Evolutionary conservation across 2,797 vertebrate species (phyloP), one percentile per base, ranked within the genome.

Genomic region (Columba guinea): DNA sequence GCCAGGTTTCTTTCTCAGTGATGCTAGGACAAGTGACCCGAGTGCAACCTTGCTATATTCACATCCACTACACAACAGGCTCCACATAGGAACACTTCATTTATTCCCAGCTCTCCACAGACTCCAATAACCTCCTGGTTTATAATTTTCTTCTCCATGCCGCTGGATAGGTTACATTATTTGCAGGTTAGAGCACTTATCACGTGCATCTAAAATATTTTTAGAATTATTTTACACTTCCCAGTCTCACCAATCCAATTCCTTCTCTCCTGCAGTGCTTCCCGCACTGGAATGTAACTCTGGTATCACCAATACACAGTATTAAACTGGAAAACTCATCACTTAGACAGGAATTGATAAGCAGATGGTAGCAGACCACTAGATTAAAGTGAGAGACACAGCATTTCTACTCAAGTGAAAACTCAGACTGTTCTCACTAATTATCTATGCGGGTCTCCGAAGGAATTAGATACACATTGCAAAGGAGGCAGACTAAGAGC

Each of bases 321-420:
- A 35, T 12, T 84, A 65, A 84, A 88, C 13, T 52, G 24, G 41
- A 94, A 84, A 85, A 52, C 51, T 64, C 51, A 88, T 58, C 69
- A 82, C 37, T 6, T 6, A 78, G 83, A 35, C 0, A 2, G 56
- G 52, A 95, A 90, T 3, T 84, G 81, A 93, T 67, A 92, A 71
- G 74, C 70, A 90, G 90, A 93, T 86, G 74, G 88, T 93, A 83
- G 70, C 12, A 93, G 87, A 53, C 48, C 78, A 87, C 48, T 65
- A 92, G 65, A 89, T 69, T 82, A 93, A 94, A 95, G 39, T 28
- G 84, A 95, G 77, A 81, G 70, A 91, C 51, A 37, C 23, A 81
- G 71, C 49, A 56, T 84, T 90, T 68, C 77, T 80, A 52, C 90
- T 70, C 78, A 44, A 65, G 81, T 58, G 77, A 93, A 89, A 94